phyloP scores from a whole-genome alignment of 2,113 vertebrate species.

The Gallinago media region DNA sequence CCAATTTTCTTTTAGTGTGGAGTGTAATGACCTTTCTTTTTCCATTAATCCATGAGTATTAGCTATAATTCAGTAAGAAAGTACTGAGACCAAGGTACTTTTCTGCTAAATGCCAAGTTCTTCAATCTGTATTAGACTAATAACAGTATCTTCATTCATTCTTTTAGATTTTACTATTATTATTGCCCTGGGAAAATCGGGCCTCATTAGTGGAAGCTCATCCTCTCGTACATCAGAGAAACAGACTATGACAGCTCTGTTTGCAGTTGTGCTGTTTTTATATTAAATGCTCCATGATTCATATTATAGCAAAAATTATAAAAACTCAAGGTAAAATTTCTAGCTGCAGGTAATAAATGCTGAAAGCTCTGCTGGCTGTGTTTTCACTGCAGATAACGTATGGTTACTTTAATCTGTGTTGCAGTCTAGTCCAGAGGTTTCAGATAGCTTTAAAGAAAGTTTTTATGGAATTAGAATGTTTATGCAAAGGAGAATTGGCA shows the following conservation, averaged over 20 bases:
- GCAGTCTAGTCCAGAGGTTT: neutral
- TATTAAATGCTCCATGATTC: neutral
- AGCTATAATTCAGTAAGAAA: neutral
- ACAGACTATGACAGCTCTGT: conserved; percentile 31
- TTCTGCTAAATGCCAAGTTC: conserved; percentile 10
- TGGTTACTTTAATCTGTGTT: neutral
- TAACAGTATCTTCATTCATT: conserved; percentile 1
- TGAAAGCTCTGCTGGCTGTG: conserved; percentile 11
- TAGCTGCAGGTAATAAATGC: neutral
- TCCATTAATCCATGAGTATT: neutral
- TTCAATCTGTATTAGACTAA: neutral
- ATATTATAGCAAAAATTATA: neutral
- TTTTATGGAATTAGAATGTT: neutral
- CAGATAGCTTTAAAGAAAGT: neutral
- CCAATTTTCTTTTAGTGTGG: neutral
- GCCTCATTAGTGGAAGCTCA: neutral
- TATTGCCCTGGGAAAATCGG: conserved; percentile 18
- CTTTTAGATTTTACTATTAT: conserved; percentile 13
- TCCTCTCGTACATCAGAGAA: neutral
- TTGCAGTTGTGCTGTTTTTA: neutral
- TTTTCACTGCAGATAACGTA: conserved; percentile 4
- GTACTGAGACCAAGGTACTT: neutral
- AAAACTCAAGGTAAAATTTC: neutral
- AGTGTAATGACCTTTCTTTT: neutral
- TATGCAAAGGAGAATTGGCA: neutral